A percentile compares a stretch with the other conserved stretches of the same genome.
Evolutionary conservation across 2,888 invertebrate species (phyloP).

Genomic region (Aphodius sticticus): DNA sequence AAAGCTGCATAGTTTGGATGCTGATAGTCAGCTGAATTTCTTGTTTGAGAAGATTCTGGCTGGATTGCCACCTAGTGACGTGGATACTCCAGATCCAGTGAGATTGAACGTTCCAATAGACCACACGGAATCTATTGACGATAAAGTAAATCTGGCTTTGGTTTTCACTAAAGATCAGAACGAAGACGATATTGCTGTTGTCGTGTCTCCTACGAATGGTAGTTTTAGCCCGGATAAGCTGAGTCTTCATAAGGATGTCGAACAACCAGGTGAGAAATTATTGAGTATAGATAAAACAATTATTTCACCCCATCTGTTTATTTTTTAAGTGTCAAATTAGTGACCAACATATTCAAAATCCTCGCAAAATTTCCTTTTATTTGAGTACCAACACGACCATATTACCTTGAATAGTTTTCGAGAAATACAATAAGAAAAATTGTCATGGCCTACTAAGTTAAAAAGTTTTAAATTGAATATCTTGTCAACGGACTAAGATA

Average conservation of each 20-base stretch:
- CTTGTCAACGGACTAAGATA: no score
- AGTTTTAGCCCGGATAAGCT: not conserved
- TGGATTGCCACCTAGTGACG: not conserved
- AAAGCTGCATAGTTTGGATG: not conserved
- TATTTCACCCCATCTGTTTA: not conserved
- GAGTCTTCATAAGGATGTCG: not conserved
- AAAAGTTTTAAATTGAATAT: no score
- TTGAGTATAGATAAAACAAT: not conserved
- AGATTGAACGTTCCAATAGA: not conserved
- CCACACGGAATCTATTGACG: not conserved
- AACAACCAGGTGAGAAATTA: not conserved
- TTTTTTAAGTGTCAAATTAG: no score
- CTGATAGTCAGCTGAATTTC: conserved; percentile 5
- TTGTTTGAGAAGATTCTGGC: not conserved
- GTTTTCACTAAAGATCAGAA: not conserved
- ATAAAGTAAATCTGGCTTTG: not conserved
- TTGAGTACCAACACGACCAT: no score
- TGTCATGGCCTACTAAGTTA: no score
- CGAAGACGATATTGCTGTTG: not conserved
- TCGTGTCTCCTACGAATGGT: not conserved
- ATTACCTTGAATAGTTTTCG: no score
- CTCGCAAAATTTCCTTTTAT: no score
- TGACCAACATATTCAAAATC: no score
- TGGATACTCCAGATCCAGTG: not conserved
- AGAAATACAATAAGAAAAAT: no score